Percentiles rank a stretch among this genome's conserved stretches.
Evolutionary conservation across 2,888 invertebrate genomes (phyloP).

Genomic region (Palloptera scutellata): DNA sequence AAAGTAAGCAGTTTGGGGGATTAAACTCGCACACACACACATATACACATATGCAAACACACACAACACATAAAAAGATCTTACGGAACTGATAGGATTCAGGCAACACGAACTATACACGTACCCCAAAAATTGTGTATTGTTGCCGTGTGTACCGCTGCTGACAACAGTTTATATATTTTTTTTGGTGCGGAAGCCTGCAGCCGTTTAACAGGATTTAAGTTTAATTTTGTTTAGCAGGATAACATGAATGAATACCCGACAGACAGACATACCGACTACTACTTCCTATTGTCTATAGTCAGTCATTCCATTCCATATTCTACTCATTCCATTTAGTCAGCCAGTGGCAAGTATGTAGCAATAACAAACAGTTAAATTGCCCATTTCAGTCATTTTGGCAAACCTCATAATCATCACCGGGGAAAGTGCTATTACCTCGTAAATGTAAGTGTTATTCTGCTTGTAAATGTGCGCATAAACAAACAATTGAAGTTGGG

Average conservation of each 20-base stretch:
- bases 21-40: slow-evolving; percentile 19
- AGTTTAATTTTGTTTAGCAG: slow-evolving; percentile 40
- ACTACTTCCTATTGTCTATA: too few species aligned
- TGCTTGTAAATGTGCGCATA: not conserved
- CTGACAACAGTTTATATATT: slow-evolving; percentile 13
- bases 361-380: slow-evolving; percentile 38
- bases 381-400: slow-evolving; percentile 38
- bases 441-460: not conserved
- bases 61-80: slow-evolving; percentile 29
- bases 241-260: slow-evolving; percentile 18
- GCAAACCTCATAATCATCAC: slow-evolving; percentile 40
- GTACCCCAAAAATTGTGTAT: not conserved
- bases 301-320: too few species aligned
- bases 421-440: slow-evolving; percentile 30
- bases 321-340: too few species aligned
- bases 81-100: slow-evolving; percentile 24
- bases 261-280: too few species aligned
- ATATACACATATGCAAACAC: not conserved
- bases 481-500: too few species aligned
- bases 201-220: slow-evolving; percentile 45
- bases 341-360: too few species aligned
- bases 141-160: not conserved
- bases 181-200: slow-evolving; percentile 24
- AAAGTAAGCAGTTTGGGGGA: slow-evolving; percentile 30
- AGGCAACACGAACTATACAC: not conserved